Conservation (phyloP, 2,113 vertebrate species). For the Holacanthus passer region DNA sequence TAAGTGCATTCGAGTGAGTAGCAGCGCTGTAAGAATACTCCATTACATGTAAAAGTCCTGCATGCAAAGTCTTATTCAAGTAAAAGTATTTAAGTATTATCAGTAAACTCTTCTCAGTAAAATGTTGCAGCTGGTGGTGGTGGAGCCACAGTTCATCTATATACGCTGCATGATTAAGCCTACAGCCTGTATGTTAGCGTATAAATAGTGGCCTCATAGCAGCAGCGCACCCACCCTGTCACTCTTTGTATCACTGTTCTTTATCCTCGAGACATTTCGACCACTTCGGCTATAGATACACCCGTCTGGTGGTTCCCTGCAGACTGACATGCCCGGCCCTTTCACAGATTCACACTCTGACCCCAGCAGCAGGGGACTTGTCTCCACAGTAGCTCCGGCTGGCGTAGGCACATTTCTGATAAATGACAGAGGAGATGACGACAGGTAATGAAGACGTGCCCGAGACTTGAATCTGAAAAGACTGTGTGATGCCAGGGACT, state of each 20-base stretch:
- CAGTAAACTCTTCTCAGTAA: too few species aligned
- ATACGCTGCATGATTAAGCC: too few species aligned
- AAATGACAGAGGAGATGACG: conserved; percentile 22
- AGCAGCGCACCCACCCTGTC: too few species aligned
- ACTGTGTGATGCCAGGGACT: conserved; percentile 1
- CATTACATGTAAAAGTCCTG: background rate
- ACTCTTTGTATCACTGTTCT: background rate
- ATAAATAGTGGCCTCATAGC: background rate
- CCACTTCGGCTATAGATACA: conserved; percentile 5
- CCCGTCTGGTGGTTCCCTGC: background rate
- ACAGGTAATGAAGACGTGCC: conserved; percentile 49
- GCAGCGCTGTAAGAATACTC: background rate
- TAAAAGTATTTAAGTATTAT: too few species aligned
- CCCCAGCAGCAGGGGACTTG: conserved; percentile 29
- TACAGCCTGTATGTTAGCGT: too few species aligned
- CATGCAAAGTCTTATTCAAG: too few species aligned
- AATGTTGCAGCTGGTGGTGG: background rate
- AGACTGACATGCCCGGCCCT: conserved; percentile 1
- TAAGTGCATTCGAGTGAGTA: too few species aligned
- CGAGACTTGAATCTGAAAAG: conserved; percentile 2
- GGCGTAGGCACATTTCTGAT: conserved; percentile 59
- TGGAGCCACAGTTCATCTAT: background rate
- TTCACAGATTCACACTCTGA: conserved; percentile 57
- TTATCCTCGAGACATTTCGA: background rate
- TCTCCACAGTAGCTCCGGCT: conserved; percentile 41